A percentile compares a stretch with the other conserved stretches of the same genome.
Evolutionary conservation across 2,113 vertebrate species (phyloP).

Genomic region (Albula glossodonta): DNA sequence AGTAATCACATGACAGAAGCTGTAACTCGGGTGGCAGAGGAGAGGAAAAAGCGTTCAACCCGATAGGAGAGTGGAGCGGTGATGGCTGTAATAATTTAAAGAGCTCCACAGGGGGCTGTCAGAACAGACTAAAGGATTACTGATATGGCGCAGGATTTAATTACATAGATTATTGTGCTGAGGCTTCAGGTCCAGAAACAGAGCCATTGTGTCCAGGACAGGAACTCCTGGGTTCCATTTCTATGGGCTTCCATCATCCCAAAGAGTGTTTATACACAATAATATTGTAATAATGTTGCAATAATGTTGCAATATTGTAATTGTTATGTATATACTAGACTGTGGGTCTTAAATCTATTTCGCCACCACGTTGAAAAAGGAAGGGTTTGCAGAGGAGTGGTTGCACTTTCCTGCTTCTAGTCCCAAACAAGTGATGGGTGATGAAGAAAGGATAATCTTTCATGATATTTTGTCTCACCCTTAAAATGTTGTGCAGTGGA

Average conservation of each 20-base stretch:
- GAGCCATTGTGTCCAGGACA: constrained; percentile 32
- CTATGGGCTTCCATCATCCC: background rate
- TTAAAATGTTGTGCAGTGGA: too few relatives aligned
- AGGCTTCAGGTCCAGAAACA: constrained; percentile 42
- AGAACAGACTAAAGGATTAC: constrained; percentile 38
- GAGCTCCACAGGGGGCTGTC: constrained; percentile 35
- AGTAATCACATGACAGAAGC: background rate
- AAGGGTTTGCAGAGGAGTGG: too few relatives aligned
- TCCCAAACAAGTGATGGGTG: too few relatives aligned
- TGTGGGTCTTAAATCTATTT: background rate
- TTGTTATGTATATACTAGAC: background rate
- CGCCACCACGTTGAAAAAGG: background rate
- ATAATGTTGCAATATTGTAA: background rate
- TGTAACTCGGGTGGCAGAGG: constrained; percentile 3
- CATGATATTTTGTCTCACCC: too few relatives aligned
- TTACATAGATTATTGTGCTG: constrained; percentile 48
- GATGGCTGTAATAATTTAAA: constrained; percentile 27
- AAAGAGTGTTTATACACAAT: background rate
- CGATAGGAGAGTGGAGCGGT: background rate
- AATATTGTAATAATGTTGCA: background rate
- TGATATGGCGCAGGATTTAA: constrained; percentile 53
- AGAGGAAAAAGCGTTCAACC: background rate
- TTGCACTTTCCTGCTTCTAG: too few relatives aligned
- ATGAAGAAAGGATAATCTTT: too few relatives aligned
- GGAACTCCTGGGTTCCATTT: constrained; percentile 24